Evolutionary conservation across 2,888 invertebrate species (phyloP), one percentile per base, ranked within the genome.

Genomic region (Parnassius apollo): DNA sequence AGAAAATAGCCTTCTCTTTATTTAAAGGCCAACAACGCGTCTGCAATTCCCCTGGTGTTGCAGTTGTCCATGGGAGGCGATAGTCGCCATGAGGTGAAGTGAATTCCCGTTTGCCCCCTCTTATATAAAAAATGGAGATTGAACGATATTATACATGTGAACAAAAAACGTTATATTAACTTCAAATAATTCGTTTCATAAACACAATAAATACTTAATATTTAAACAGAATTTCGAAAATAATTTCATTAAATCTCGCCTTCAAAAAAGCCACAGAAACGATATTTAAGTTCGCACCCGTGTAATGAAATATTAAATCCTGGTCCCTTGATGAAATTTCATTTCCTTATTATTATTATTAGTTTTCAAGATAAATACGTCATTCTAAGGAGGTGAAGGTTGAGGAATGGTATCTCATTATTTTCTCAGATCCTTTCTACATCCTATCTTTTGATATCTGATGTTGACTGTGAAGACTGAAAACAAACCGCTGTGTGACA

Each of bases 261-360:
- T 64, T 64, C 52, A 53, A 57, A 52, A 52, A 52, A 56, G 42
- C 51, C 62, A 54, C 50, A 51, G 52, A 63, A 63, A 63, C 46
- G 46, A 56, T 57, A 57, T 60, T 64, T 64, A 53, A 42, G 56
- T 48, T 52, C 44, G 11, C 44, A 44, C 57, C 49, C n/a, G 35
- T 50, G 44, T 48, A 22, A 57, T 60, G 57, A 53, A 60, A 64
- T 64, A 60, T 59, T 64, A 64, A 64, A 64, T 48, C 53, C 42
- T 53, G 60, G 25, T 49, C 64, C 49, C 48, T 44, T 52, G 60
- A 53, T 57, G 35, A 60, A 64, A 60, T 59, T 52, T 12, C 53
- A 64, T 60, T 60, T 64, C 44, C 52, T 53, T 55, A 56, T 63
- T 56, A 55, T 62, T 62, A 55, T 63, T 63, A 63, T 51, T 63